Evolutionary conservation across 1,140 invertebrate species (phyloP), one percentile per base, ranked within the genome.

Genomic region (Zophobas morio): DNA sequence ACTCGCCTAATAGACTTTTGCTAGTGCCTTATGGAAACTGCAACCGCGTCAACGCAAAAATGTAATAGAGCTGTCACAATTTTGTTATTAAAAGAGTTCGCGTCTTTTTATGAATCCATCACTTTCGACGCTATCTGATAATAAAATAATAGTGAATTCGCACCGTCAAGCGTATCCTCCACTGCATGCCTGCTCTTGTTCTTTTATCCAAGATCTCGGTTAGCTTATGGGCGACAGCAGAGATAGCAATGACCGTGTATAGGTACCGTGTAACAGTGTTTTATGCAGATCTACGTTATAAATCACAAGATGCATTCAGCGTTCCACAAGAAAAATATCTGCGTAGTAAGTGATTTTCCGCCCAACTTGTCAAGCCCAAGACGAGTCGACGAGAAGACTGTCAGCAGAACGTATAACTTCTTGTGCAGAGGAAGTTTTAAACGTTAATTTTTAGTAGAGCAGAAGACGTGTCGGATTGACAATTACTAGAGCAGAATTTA

Each of bases 211-310:
- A 66, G 60, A 66, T 66, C 60, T 42, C 60, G 60, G 37, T 42
- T 34, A n/a, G 37, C 2, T 66, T 66, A 66, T 66, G 60, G 37
- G 60, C 54, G 33, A 33, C 54, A 57, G 54, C 33, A 53, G 49
- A 75, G 54, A 75, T 75, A 66, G 56, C 74, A 60, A 63, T 75
- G 57, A 49, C 74, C 74, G 60, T 75, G 54, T 75, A 75, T 75
- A 56, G 73, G 46, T 46, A 57, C 53, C 56, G 73, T 60, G 74
- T 75, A 75, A 75, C 74, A 75, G 74, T 75, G 74, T 75, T 75
- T 75, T 75, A 75, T 75, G 74, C 57, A 75, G 74, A 75, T 75
- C 74, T 75, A 63, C 46, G 63, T 49, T 47, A 75, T 75, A 75
- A 75, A 75, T 75, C 74, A 75, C 54, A 3, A 40, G 40, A 60